phyloP scores from a whole-genome alignment of 2,888 invertebrate genomes.

The Caenorhabditis sinica region DNA sequence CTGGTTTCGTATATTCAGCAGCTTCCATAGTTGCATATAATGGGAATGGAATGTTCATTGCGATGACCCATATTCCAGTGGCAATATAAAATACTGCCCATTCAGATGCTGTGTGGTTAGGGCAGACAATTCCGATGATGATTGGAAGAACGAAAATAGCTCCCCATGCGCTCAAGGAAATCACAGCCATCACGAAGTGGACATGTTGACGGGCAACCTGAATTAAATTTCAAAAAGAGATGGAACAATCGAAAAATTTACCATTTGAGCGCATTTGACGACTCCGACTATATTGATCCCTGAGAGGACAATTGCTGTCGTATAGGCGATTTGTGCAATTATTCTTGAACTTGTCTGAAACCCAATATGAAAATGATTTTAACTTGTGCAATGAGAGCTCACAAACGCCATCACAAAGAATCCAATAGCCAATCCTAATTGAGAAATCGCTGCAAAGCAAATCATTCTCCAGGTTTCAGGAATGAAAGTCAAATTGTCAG shows the following conservation, averaged over 20 bases:
- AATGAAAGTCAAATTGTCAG: slow-evolving; percentile 51
- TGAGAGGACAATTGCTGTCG: slow-evolving; percentile 70
- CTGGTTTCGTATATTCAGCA: slow-evolving; percentile 67
- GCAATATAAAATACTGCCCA: slow-evolving; percentile 69
- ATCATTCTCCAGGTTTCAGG: slow-evolving; percentile 64
- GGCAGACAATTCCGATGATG: slow-evolving; percentile 67
- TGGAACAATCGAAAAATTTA: slow-evolving; percentile 9
- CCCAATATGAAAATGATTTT: background rate
- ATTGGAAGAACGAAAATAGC: slow-evolving; percentile 70
- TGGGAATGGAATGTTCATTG: slow-evolving; percentile 69
- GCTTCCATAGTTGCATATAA: slow-evolving; percentile 64
- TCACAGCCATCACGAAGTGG: slow-evolving; percentile 73
- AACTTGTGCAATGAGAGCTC: background rate
- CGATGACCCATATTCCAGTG: slow-evolving; percentile 58
- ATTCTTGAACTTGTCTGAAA: slow-evolving; percentile 65
- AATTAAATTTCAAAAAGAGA: background rate
- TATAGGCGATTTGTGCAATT: slow-evolving; percentile 73
- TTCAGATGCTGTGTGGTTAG: slow-evolving; percentile 67
- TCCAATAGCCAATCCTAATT: slow-evolving; percentile 69
- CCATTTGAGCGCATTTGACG: slow-evolving; percentile 74
- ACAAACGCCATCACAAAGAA: slow-evolving; percentile 71
- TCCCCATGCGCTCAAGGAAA: slow-evolving; percentile 63
- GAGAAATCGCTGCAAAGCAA: slow-evolving; percentile 71
- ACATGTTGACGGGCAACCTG: slow-evolving; percentile 73
- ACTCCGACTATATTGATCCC: slow-evolving; percentile 77